Evolutionary conservation across 2,797 vertebrate species (phyloP).

Genomic region (Xenops minutus): DNA sequence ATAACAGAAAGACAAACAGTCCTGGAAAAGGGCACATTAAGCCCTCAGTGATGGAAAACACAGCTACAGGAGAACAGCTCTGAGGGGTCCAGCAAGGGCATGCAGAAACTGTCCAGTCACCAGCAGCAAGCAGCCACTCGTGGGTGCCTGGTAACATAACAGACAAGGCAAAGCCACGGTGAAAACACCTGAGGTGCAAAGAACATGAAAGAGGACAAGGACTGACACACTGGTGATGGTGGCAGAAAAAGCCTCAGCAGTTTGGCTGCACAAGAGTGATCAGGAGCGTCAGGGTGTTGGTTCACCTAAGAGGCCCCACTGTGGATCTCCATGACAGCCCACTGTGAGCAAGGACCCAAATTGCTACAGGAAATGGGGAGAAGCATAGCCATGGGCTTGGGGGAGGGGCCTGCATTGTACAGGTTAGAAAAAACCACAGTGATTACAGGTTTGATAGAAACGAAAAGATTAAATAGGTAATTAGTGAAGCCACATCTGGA

Average conservation of each 20-base stretch:
- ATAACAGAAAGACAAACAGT: not conserved
- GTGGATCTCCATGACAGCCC: not conserved
- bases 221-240: rapidly evolving
- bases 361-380: not conserved
- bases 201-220: not conserved
- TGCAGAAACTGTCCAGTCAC: rapidly evolving
- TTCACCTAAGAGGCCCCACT: not conserved
- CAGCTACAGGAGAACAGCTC: rapidly evolving
- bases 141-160: rapidly evolving
- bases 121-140: not conserved
- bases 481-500: not conserved
- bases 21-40: not conserved
- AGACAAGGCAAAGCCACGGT: not conserved
- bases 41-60: not conserved
- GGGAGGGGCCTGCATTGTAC: not conserved
- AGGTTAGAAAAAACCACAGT: not conserved
- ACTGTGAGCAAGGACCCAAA: rapidly evolving
- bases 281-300: rapidly evolving
- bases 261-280: too few relatives aligned
- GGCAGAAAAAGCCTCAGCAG: not conserved
- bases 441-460: not conserved
- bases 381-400: not conserved
- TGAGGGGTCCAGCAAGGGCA: rapidly evolving
- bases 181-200: not conserved
- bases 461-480: not conserved